Evolutionary conservation across 2,113 vertebrate genomes (phyloP).

Genomic region (Rhinoderma darwinii): DNA sequence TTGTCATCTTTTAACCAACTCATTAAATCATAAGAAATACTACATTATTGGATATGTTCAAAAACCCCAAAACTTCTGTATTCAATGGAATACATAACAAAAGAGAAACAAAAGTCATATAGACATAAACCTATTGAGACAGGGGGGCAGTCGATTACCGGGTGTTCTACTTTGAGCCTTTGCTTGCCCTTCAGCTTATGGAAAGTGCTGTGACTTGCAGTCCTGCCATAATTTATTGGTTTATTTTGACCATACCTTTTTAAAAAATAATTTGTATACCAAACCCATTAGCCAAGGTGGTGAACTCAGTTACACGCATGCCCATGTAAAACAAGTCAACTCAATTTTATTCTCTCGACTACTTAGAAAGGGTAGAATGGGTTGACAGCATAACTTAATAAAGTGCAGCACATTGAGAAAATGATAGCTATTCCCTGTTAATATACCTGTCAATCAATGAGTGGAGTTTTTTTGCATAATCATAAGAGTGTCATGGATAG

Average conservation of each 20-base stretch:
- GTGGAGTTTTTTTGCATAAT: constrained; percentile 40
- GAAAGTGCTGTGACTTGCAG: neutral
- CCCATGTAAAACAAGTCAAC: constrained; percentile 30
- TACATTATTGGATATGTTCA: too few relatives aligned
- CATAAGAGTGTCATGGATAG: constrained; percentile 39
- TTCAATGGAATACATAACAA: too few relatives aligned
- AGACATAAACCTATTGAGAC: neutral
- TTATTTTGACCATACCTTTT: neutral
- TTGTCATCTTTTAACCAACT: too few relatives aligned
- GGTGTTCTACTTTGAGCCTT: neutral
- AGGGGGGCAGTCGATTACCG: neutral
- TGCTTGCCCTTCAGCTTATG: neutral
- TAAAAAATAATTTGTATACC: neutral
- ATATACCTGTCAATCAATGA: constrained; percentile 40
- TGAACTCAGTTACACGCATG: neutral
- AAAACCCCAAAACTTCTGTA: too few relatives aligned
- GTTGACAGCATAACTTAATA: constrained; percentile 44
- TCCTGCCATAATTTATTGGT: neutral
- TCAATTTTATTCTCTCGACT: neutral
- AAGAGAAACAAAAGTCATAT: neutral
- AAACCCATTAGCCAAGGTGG: neutral
- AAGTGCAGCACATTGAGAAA: constrained; percentile 33
- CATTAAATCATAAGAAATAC: too few relatives aligned
- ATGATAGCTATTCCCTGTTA: constrained; percentile 44
- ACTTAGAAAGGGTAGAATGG: constrained; percentile 4